Evolutionary conservation across 2,797 vertebrate species (phyloP), one percentile per base, ranked within the genome.

Genomic region (Acrossocheilus wenchowensis): DNA sequence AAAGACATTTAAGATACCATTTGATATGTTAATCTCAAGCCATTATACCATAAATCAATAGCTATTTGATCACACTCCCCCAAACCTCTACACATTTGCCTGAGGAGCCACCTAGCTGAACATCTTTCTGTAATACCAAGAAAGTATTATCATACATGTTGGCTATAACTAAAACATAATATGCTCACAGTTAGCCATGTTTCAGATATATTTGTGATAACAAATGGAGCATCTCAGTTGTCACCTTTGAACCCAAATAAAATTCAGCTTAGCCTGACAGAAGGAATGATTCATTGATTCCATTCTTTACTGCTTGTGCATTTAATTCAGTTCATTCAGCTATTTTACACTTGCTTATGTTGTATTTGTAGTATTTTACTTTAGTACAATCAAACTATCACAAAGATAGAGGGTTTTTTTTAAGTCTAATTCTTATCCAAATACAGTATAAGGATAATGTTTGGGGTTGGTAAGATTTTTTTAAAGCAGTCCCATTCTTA

Each of bases 41-140:
- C 5, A 39, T 50, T 48, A n/a, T 69, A 50, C n/a, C n/a, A 34
- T 45, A 87, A 82, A 71, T 50, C 2, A 21, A 87, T 34, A 82
- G 45, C 7, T 82, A 77, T 54, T 52, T 36, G 41, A 12, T 79
- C 12, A 39, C n/a, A 71, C 6, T 26, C 34, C 54, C 75, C 74
- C 34, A 71, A 60, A 68, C 72, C 48, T 45, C 26, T 34, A 74
- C 30, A 68, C 39, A 69, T 77, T 2, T 78, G 72, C 68, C 30
- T 54, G 15, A 74, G 52, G 45, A 79, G 77, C 80, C 75, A 68
- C 82, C 73, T 86, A 88, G 89, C 90, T 88, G 92, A 94, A 93
- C 92, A 91, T 91, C 78, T 83, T 89, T 84, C 52, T 75, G 77
- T 87, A 87, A 75, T 66, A 81, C 66, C 60, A 69, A 75, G 60